Percentiles rank a stretch among this genome's conserved stretches.
These are phyloP conservation scores for Vulpes vulpes DNA, from an alignment of 2,113 vertebrate species.

Conservation along the genomic window DNA sequence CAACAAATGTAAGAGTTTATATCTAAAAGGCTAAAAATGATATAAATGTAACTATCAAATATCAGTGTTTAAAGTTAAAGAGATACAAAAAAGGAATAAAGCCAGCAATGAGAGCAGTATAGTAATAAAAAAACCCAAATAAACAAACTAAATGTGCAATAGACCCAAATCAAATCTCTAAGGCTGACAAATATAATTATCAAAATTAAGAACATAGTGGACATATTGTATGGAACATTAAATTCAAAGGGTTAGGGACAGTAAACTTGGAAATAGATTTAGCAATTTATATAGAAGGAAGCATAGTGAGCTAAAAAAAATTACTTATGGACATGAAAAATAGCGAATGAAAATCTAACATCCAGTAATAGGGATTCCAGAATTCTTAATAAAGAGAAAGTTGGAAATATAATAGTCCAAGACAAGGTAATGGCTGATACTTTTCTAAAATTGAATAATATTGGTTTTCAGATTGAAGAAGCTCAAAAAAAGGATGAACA, in stretches of 20 bases:
- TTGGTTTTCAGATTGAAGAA: neutral
- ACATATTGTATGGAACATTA: neutral
- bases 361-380: neutral
- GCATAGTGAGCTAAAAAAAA: neutral
- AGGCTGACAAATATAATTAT: neutral
- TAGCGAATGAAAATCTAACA: neutral
- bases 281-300: neutral
- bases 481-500: neutral
- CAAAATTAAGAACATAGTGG: neutral
- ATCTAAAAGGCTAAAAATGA: neutral
- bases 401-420: neutral
- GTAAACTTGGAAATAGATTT: neutral
- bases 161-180: conserved; percentile 23
- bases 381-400: neutral
- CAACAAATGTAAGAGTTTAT: neutral
- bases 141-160: neutral
- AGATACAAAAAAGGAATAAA: neutral
- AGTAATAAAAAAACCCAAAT: neutral
- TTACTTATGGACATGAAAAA: neutral
- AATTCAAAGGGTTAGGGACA: neutral
- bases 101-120: neutral
- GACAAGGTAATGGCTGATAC: neutral
- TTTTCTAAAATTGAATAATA: neutral
- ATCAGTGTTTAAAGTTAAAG: neutral
- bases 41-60: neutral